Evolutionary conservation across 2,113 vertebrate species (phyloP), one percentile per base, ranked within the genome.

Genomic region (Dinomys branickii): DNA sequence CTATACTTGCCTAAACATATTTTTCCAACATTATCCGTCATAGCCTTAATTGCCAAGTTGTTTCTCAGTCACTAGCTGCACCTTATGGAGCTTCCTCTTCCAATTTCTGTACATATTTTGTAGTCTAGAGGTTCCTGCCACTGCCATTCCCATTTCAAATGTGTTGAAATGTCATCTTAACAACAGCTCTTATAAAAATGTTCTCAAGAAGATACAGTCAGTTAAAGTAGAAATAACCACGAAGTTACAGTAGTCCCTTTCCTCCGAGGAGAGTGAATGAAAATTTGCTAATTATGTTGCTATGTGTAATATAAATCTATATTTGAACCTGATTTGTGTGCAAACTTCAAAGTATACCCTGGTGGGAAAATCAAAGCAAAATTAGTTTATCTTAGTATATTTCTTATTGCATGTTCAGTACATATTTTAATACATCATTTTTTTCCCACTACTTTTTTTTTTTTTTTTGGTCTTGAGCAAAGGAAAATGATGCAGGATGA

Each of bases 381-480:
- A 59, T 77, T 41, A 20, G 38, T 84, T 85, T 84, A 4, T 75
- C 69, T n/a, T 38, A 59, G 1, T 20, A 0, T 16, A 44, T 95
- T 97, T 96, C 80, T 98, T 58, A 87, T 58, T 96, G 24, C 63
- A 95, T 91, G n/a, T 97, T 96, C 54, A 81, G 75, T 81, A 78
- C 88, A 61, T 87, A 52, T 65, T 96, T 97, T 91, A 81, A 88
- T 96, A 84, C 38, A 65, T 17, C 56, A 83, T 38, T 58, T 98
- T 98, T 63, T 98, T 88, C 94, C 84, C 13, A 78, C 44, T 47
- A 30, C 89, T 97, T 95, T 92, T 38, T 88, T 90, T 38, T 88
- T 90, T 85, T 91, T 96, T 95, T 95, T 98, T 85, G 97, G 98
- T 98, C 98, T 98, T 98, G 98, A 98, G 98, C 98, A 98, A 98